A percentile compares a stretch with the other conserved stretches of the same genome.
Evolutionary conservation across 2,888 invertebrate species (phyloP).

Genomic region (Galerucella nymphaeae): DNA sequence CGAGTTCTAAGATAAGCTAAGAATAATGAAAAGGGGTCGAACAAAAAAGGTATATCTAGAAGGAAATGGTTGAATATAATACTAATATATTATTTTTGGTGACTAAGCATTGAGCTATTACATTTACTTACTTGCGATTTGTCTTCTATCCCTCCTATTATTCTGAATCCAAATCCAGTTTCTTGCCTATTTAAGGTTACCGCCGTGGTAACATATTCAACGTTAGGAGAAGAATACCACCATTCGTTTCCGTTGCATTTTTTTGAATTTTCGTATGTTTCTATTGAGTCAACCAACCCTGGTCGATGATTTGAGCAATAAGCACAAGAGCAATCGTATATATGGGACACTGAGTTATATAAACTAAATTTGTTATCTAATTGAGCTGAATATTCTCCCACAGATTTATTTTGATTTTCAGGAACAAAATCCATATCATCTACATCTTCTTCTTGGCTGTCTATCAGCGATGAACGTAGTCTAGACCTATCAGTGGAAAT

Average conservation of each 20-base stretch:
- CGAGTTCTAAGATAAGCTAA: too few species aligned
- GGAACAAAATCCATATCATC: constrained; percentile 56
- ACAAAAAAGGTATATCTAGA: too few species aligned
- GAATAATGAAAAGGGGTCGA: too few species aligned
- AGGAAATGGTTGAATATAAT: too few species aligned
- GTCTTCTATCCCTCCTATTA: constrained; percentile 98
- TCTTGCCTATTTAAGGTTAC: constrained; percentile 89
- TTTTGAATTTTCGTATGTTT: constrained; percentile 51
- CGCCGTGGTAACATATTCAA: constrained; percentile 61
- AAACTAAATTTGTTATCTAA: constrained; percentile 59
- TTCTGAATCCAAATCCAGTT: constrained; percentile 96
- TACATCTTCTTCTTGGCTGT: constrained; percentile 61
- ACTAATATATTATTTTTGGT: not conserved
- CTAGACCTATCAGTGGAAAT: constrained; percentile 54
- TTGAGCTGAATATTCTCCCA: constrained; percentile 57
- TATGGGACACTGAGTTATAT: constrained; percentile 59
- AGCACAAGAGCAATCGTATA: constrained; percentile 62
- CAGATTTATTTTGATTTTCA: constrained; percentile 57
- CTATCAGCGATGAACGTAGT: constrained; percentile 60
- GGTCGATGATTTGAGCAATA: constrained; percentile 57
- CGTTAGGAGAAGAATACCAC: constrained; percentile 52
- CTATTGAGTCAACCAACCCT: constrained; percentile 43
- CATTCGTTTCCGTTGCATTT: constrained; percentile 53
- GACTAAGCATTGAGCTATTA: not conserved
- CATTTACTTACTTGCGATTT: constrained; percentile 81